These are phyloP conservation scores for Lagorchestes hirsutus DNA, from an alignment of 2,797 vertebrate species.

Conservation along the genomic window DNA sequence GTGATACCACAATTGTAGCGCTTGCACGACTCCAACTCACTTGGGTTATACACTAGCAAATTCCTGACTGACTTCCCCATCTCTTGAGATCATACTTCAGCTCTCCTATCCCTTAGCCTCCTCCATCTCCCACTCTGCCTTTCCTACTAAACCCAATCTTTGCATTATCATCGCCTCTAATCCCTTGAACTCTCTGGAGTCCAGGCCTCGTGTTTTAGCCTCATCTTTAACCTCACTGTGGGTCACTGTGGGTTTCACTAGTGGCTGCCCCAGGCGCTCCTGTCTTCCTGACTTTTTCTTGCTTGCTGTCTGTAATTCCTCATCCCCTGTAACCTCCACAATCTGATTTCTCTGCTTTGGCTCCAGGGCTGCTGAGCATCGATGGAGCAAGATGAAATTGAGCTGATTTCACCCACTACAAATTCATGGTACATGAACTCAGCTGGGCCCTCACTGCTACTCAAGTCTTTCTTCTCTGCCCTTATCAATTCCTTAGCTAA, in stretches of 20 bases:
- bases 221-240: not conserved
- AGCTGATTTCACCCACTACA: conserved; percentile 5
- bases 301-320: not conserved
- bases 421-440: not conserved
- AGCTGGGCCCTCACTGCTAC: not conserved
- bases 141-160: not conserved
- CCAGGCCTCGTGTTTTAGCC: not conserved
- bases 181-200: not conserved
- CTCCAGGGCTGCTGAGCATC: not conserved
- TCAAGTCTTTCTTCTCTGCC: not conserved
- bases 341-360: not conserved
- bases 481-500: not conserved
- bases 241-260: not conserved
- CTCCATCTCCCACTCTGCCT: not conserved
- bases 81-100: not conserved
- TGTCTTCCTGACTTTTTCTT: not conserved
- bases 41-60: not conserved
- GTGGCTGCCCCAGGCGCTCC: not conserved
- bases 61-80: not conserved
- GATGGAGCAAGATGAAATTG: not conserved
- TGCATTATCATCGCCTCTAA: not conserved
- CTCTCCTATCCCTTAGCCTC: not conserved
- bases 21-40: not conserved
- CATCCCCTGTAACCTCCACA: not conserved
- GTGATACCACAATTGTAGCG: not conserved